Evolutionary conservation across 2,797 vertebrate species (phyloP).

Genomic region (Microcaecilia unicolor): DNA sequence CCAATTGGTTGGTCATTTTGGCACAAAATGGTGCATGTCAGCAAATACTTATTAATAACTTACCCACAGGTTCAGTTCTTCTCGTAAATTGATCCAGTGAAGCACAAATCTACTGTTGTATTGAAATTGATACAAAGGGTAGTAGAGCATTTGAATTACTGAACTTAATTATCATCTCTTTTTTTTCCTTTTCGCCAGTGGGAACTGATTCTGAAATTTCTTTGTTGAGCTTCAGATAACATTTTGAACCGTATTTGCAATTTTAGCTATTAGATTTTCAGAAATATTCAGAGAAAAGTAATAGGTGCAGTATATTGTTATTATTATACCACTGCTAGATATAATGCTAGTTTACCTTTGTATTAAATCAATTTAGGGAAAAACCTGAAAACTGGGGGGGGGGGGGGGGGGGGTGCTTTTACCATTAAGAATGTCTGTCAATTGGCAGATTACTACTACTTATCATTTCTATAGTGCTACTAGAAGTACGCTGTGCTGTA

Average conservation of each 20-base stretch:
- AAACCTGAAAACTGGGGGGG: too few relatives aligned
- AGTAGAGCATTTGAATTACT: slow-evolving; percentile 3
- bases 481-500: too few relatives aligned
- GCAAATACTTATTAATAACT: neutral
- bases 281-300: neutral
- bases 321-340: too few relatives aligned
- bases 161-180: slow-evolving; percentile 8
- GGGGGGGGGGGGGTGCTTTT: too few relatives aligned
- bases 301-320: too few relatives aligned
- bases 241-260: slow-evolving; percentile 20
- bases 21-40: neutral
- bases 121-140: slow-evolving; percentile 8
- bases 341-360: too few relatives aligned
- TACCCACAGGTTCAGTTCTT: neutral
- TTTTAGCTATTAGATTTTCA: neutral
- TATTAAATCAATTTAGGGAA: too few relatives aligned
- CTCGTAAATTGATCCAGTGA: slow-evolving; percentile 1
- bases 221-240: slow-evolving; percentile 17
- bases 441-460: too few relatives aligned
- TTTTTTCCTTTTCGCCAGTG: slow-evolving; percentile 8
- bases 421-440: too few relatives aligned
- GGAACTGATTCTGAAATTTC: slow-evolving; percentile 22
- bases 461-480: too few relatives aligned
- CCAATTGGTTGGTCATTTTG: neutral
- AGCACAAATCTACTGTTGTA: slow-evolving; percentile 17